Evolutionary conservation across 2,888 invertebrate species (phyloP).

Genomic region (Drosophila kanekoi): DNA sequence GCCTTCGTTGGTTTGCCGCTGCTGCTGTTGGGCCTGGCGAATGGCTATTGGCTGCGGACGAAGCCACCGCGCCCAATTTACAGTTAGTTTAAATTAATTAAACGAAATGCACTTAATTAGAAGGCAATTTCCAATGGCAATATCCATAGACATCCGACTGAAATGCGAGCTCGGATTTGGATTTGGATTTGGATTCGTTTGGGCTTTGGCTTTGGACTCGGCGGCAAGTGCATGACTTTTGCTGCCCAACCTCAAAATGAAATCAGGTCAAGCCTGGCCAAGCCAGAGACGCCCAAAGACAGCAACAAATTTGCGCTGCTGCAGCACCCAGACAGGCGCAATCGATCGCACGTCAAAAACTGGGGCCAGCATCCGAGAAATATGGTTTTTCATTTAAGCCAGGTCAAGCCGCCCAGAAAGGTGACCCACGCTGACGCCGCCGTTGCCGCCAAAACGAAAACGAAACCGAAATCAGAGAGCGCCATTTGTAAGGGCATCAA

Average conservation of each 20-base stretch:
- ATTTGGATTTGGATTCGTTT: conserved; percentile 30
- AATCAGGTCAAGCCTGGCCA: conserved; percentile 63
- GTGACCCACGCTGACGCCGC: conserved; percentile 49
- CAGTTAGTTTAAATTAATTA: conserved; percentile 84
- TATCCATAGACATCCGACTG: conserved; percentile 33
- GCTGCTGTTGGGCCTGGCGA: conserved; percentile 44
- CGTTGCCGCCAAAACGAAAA: conserved; percentile 57
- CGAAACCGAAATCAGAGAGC: conserved; percentile 65
- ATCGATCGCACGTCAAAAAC: conserved; percentile 78
- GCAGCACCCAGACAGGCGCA: conserved; percentile 71
- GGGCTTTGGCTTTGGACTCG: conserved; percentile 25
- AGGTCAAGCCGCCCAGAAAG: conserved; percentile 77
- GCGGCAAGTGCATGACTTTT: conserved; percentile 79
- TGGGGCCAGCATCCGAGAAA: conserved; percentile 75
- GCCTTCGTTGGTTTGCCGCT: conserved; percentile 12
- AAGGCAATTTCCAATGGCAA: conserved; percentile 74
- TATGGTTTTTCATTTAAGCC: conserved; percentile 80
- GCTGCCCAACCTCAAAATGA: conserved; percentile 74
- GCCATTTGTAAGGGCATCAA: conserved; percentile 73
- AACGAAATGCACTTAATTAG: conserved; percentile 83
- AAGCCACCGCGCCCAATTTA: conserved; percentile 80
- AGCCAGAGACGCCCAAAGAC: conserved; percentile 50
- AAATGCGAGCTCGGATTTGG: conserved; percentile 11
- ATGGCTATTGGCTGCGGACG: conserved; percentile 54
- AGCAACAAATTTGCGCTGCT: conserved; percentile 72